Percentiles rank a stretch among this genome's conserved stretches.
These are phyloP conservation scores for Hyles vespertilio DNA, from an alignment of 1,140 invertebrate genomes.

Conservation along the genomic window DNA sequence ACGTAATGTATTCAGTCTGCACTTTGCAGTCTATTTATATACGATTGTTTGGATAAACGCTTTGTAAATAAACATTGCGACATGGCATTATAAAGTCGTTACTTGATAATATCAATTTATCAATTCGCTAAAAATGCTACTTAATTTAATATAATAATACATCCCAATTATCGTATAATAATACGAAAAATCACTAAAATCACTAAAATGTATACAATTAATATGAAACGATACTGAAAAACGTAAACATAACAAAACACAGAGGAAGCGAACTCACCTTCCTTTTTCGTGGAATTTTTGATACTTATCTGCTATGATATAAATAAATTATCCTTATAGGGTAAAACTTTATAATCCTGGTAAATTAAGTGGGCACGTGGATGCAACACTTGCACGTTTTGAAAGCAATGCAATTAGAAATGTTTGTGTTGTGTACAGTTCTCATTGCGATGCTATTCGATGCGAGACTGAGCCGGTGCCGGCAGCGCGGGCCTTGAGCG, in stretches of 20 bases:
- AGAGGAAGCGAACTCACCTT: slow-evolving; percentile 52
- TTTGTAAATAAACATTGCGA: too few species aligned
- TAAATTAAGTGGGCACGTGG: slow-evolving; percentile 48
- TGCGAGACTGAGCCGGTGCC: slow-evolving; percentile 34
- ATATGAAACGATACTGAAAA: too few species aligned
- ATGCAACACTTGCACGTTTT: slow-evolving; percentile 50
- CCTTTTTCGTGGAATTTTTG: slow-evolving; percentile 66
- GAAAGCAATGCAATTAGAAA: slow-evolving; percentile 35
- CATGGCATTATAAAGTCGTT: too few species aligned
- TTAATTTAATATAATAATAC: too few species aligned
- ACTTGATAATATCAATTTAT: too few species aligned
- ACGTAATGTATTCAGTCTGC: too few species aligned
- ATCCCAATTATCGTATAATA: too few species aligned
- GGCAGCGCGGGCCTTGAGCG: slow-evolving; percentile 16
- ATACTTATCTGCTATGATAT: slow-evolving; percentile 23
- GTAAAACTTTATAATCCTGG: slow-evolving; percentile 5
- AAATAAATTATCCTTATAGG: slow-evolving; percentile 23
- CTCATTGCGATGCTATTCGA: slow-evolving; percentile 58
- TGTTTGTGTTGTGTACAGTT: slow-evolving; percentile 40
- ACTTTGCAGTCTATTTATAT: too few species aligned
- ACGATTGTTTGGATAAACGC: too few species aligned
- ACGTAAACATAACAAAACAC: neutral
- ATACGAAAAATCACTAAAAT: too few species aligned
- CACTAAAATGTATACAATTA: too few species aligned
- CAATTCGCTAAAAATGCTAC: too few species aligned